phyloP scores from a whole-genome alignment of 1,140 invertebrate species.

The Scylla paramamosain region DNA sequence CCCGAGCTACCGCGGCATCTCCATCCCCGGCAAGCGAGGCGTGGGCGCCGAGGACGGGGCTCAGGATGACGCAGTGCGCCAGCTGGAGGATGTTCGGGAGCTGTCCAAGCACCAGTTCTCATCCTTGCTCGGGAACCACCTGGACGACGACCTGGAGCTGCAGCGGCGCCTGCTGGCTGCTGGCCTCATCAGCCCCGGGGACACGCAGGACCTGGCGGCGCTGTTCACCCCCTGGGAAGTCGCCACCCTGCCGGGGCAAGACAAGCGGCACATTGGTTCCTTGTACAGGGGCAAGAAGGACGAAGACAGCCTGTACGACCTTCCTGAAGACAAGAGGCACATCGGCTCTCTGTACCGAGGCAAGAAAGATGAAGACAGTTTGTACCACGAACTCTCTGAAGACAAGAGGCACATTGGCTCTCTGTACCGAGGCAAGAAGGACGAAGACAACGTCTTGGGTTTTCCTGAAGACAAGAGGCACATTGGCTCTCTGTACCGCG shows the following conservation, averaged over 20 bases:
- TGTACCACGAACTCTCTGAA: not conserved
- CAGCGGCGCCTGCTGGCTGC: constrained; percentile 21
- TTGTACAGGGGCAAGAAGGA: not conserved
- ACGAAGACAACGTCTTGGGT: not conserved
- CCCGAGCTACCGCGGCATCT: not conserved
- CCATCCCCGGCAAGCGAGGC: not conserved
- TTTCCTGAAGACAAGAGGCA: constrained; percentile 51
- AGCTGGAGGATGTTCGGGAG: too few relatives aligned
- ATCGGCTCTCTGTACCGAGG: not conserved
- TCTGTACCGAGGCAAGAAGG: not conserved
- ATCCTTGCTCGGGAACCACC: not conserved
- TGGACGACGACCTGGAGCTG: not conserved
- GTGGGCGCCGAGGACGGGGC: not conserved
- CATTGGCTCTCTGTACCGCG: not conserved
- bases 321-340: constrained; percentile 10
- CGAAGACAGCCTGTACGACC: not conserved
- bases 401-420: constrained; percentile 41
- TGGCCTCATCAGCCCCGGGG: not conserved
- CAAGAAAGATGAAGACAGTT: constrained; percentile 30
- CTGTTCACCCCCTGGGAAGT: not conserved
- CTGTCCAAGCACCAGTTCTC: constrained; percentile 13
- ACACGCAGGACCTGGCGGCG: not conserved
- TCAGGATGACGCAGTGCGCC: not conserved
- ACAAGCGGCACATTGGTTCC: constrained; percentile 40
- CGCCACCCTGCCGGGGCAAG: not conserved